phyloP scores from a whole-genome alignment of 2,797 vertebrate genomes.

The Thalassophryne amazonica region DNA sequence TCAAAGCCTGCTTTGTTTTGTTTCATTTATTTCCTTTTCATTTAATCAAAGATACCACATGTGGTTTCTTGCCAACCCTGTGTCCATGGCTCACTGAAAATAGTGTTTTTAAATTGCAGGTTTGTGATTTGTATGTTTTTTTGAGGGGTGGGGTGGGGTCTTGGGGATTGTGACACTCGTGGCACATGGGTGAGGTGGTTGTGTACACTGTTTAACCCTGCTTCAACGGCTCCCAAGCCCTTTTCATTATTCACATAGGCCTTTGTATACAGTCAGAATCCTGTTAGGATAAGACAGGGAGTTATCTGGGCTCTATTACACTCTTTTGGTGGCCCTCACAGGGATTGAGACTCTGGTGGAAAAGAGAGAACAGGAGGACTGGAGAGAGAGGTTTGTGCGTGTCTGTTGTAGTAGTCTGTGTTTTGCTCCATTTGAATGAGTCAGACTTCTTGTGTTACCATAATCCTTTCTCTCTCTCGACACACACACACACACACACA shows the following conservation, averaged over 20 bases:
- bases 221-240: conserved; percentile 66
- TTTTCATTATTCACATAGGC: conserved; percentile 71
- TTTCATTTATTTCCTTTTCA: conserved; percentile 42
- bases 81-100: conserved; percentile 55
- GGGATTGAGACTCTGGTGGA: conserved; percentile 61
- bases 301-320: conserved; percentile 68
- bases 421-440: conserved; percentile 60
- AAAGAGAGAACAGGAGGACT: conserved; percentile 44
- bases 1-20: conserved; percentile 43
- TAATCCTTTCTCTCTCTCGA: conserved; percentile 73
- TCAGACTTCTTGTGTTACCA: conserved; percentile 66
- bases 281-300: conserved; percentile 75
- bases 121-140: conserved; percentile 71
- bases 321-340: conserved; percentile 64
- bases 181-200: conserved; percentile 60
- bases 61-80: conserved; percentile 46
- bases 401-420: conserved; percentile 61
- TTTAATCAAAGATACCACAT: conserved; percentile 39
- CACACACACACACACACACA: conserved; percentile 10
- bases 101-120: conserved; percentile 60
- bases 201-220: conserved; percentile 70
- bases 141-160: conserved; percentile 56
- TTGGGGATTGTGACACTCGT: conserved; percentile 56
- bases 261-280: conserved; percentile 76
- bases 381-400: conserved; percentile 32